Evolutionary conservation across 2,888 invertebrate genomes (phyloP).

Genomic region (Caenorhabditis sp.): DNA sequence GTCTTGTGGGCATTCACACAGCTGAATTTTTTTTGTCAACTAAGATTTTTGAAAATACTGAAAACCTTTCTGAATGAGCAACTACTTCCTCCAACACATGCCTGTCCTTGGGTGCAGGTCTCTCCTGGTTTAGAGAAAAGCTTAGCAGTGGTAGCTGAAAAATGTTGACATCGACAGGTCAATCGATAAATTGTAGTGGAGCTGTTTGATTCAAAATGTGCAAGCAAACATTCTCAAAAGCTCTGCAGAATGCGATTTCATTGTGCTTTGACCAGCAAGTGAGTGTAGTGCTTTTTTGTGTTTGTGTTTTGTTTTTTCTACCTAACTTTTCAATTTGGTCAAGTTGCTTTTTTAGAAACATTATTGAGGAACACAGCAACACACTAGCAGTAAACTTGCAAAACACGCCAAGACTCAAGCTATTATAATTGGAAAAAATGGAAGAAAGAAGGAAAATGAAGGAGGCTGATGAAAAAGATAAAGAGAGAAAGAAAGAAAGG

Average conservation of each 20-base stretch:
- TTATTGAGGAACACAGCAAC: slow-evolving; percentile 28
- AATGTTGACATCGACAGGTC: neutral
- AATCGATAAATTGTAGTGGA: neutral
- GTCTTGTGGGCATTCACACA: slow-evolving; percentile 77
- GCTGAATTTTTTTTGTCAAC: no score
- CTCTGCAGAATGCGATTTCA: slow-evolving; percentile 26
- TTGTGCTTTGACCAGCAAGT: slow-evolving; percentile 43
- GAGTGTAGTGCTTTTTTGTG: slow-evolving; percentile 9
- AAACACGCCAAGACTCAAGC: slow-evolving; percentile 44
- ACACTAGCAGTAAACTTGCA: slow-evolving; percentile 14
- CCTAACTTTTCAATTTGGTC: slow-evolving; percentile 9
- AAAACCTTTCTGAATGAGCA: slow-evolving; percentile 68
- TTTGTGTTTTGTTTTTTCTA: slow-evolving; percentile 1
- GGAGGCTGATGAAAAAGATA: slow-evolving; percentile 4
- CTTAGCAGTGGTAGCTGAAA: slow-evolving; percentile 59
- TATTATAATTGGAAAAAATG: slow-evolving; percentile 25
- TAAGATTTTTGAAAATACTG: no score
- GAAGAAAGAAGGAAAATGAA: slow-evolving; percentile 11
- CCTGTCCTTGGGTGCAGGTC: slow-evolving; percentile 70
- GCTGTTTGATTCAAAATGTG: slow-evolving; percentile 8
- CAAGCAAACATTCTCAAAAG: slow-evolving; percentile 47
- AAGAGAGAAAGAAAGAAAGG: neutral
- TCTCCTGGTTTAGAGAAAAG: slow-evolving; percentile 77
- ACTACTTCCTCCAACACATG: slow-evolving; percentile 73
- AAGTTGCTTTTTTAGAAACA: neutral